phyloP scores from a whole-genome alignment of 2,888 invertebrate species.

The Dolichopus griseipennis region DNA sequence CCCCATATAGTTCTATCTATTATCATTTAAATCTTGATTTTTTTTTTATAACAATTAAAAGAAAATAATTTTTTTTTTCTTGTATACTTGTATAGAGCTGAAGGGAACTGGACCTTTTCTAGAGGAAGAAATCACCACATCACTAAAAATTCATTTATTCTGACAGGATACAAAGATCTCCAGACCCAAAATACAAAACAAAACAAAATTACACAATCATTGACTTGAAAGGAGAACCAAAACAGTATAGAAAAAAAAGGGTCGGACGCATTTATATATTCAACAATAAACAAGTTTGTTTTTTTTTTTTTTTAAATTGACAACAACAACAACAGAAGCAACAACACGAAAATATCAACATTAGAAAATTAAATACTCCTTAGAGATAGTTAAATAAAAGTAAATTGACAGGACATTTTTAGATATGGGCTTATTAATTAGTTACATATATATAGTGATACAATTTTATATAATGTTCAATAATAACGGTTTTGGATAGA shows the following conservation, averaged over 20 bases:
- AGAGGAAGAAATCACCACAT: too few species aligned
- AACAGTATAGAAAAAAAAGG: neutral
- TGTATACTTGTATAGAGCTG: too few species aligned
- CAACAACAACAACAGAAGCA: neutral
- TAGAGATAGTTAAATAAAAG: conserved; percentile 6
- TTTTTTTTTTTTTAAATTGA: too few species aligned
- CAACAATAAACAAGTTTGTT: too few species aligned
- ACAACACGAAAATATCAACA: neutral
- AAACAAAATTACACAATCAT: neutral
- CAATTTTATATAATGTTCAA: neutral
- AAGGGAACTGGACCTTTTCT: too few species aligned
- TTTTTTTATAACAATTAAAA: neutral
- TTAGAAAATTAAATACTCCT: neutral
- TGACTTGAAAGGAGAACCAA: too few species aligned
- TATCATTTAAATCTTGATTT: neutral
- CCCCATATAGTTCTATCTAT: neutral
- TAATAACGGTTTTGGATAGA: neutral
- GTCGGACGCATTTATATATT: neutral
- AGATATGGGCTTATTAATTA: neutral
- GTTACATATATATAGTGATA: neutral
- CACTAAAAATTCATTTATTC: neutral
- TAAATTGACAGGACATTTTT: neutral
- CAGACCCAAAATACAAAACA: too few species aligned
- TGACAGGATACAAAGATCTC: neutral
- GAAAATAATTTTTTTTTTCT: neutral